Evolutionary conservation across 2,797 vertebrate species (phyloP).

Genomic region (Ctenopoma multispine): DNA sequence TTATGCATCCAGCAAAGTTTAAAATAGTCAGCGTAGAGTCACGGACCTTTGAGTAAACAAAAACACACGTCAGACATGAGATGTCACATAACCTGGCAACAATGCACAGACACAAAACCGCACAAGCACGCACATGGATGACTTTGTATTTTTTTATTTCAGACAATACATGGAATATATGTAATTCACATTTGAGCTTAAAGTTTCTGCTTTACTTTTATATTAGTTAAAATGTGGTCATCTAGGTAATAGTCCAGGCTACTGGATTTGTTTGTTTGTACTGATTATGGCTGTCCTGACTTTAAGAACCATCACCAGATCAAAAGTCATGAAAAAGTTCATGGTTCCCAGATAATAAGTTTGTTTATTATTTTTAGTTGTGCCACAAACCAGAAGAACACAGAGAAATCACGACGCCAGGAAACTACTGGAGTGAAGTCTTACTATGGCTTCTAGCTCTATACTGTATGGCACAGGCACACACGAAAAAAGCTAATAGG

Average conservation of each 20-base stretch:
- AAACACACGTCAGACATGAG: neutral
- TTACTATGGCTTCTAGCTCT: constrained; percentile 25
- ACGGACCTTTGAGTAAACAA: constrained; percentile 16
- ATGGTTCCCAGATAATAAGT: too few relatives aligned
- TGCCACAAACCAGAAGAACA: constrained; percentile 3
- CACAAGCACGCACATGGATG: neutral
- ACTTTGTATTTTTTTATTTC: neutral
- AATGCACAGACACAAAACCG: neutral
- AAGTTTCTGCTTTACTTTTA: neutral
- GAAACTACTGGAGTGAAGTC: neutral
- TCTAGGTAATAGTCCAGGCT: too few relatives aligned
- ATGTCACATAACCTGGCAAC: neutral
- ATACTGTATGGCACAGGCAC: neutral
- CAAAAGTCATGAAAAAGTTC: too few relatives aligned
- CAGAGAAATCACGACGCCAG: neutral
- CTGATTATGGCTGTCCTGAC: too few relatives aligned
- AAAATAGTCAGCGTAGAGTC: constrained; percentile 19
- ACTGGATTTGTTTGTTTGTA: too few relatives aligned
- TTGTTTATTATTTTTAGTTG: too few relatives aligned
- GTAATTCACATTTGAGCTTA: neutral
- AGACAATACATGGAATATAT: too few relatives aligned
- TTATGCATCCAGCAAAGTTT: constrained; percentile 31
- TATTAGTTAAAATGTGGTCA: neutral
- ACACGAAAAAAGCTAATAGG: constrained; percentile 38
- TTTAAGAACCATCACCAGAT: too few relatives aligned